Evolutionary conservation across 2,113 vertebrate genomes (phyloP).

Genomic region (Phoxinus phoxinus): DNA sequence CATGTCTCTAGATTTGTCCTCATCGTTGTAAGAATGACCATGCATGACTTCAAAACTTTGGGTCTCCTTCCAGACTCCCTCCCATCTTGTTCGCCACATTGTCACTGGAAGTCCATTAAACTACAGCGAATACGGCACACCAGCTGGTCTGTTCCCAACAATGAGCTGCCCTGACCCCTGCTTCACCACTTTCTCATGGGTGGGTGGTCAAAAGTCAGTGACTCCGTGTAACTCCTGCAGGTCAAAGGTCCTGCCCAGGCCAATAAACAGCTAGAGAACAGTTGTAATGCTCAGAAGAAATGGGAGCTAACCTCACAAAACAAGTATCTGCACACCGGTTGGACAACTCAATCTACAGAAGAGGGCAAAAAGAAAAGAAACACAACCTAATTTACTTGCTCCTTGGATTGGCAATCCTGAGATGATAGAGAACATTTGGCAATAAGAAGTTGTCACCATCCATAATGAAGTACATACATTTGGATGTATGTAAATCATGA

Average conservation of each 20-base stretch:
- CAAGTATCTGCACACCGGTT: neutral
- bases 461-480: neutral
- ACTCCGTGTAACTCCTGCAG: slow-evolving; percentile 51
- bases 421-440: neutral
- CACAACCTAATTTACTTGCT: neutral
- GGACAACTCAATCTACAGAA: neutral
- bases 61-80: neutral
- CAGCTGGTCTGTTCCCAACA: slow-evolving; percentile 16
- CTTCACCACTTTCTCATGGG: slow-evolving; percentile 60
- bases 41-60: too few relatives aligned
- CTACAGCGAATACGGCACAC: neutral
- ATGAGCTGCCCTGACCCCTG: slow-evolving; percentile 65
- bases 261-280: slow-evolving; percentile 65
- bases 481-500: neutral
- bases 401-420: neutral
- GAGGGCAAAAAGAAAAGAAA: neutral
- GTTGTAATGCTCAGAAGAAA: slow-evolving; percentile 49
- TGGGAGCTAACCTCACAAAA: too few relatives aligned
- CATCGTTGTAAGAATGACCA: neutral
- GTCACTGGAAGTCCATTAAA: slow-evolving; percentile 1
- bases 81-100: neutral
- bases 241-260: slow-evolving; percentile 47
- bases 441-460: neutral
- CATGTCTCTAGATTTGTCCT: neutral
- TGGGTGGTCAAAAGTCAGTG: slow-evolving; percentile 62